A percentile compares a stretch with the other conserved stretches of the same genome.
phyloP scores from a whole-genome alignment of 2,113 vertebrate species.

The Pygoscelis antarcticus region DNA sequence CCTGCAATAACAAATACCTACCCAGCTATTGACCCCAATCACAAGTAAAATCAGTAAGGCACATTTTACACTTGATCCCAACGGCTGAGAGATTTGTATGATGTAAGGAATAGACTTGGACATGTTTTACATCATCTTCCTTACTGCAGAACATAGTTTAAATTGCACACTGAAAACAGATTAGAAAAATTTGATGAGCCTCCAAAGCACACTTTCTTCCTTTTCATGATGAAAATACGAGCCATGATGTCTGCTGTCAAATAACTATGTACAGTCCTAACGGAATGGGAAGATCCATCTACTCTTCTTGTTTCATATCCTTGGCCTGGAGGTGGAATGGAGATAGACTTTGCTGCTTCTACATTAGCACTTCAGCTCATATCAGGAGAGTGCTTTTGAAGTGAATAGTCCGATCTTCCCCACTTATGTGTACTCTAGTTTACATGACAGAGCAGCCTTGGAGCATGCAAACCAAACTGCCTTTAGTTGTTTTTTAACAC shows the following conservation, averaged over 20 bases:
- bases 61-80: not conserved
- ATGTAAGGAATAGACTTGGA: not conserved
- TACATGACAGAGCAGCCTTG: not conserved
- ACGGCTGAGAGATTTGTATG: not conserved
- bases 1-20: not conserved
- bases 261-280: not conserved
- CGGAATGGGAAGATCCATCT: not conserved
- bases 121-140: not conserved
- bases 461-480: not conserved
- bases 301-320: not conserved
- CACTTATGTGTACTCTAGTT: not conserved
- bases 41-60: not conserved
- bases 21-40: not conserved
- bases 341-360: not conserved
- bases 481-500: not conserved
- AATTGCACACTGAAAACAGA: not conserved
- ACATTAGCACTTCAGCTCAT: not conserved
- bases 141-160: not conserved
- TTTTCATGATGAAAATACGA: not conserved
- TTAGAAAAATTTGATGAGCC: not conserved
- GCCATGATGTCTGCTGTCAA: not conserved
- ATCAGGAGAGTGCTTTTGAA: not conserved
- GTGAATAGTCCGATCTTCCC: not conserved
- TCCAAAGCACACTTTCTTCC: not conserved
- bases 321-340: not conserved